phyloP scores from a whole-genome alignment of 2,888 invertebrate genomes.

The Euproctis similis region DNA sequence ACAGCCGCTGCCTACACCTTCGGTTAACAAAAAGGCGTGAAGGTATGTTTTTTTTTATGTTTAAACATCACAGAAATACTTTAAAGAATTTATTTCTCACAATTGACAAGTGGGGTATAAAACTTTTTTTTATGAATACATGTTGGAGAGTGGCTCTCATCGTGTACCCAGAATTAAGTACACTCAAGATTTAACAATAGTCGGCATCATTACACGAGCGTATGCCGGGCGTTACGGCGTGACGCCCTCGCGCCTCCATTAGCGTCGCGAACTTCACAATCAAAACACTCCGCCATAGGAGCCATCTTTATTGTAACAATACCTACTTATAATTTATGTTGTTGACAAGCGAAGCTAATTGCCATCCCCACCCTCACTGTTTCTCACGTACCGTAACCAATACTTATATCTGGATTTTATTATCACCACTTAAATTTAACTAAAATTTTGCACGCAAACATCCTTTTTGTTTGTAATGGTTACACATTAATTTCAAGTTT shows the following conservation, averaged over 20 bases:
- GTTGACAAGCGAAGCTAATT: slow-evolving; percentile 64
- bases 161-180: slow-evolving; percentile 57
- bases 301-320: slow-evolving; percentile 61
- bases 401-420: slow-evolving; percentile 57
- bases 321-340: slow-evolving; percentile 65
- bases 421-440: slow-evolving; percentile 27
- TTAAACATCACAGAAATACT: no score
- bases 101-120: no score
- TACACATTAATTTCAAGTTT: not conserved
- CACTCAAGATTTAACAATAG: slow-evolving; percentile 64
- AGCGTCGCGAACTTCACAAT: slow-evolving; percentile 55
- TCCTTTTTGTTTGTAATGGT: slow-evolving; percentile 1
- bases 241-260: slow-evolving; percentile 62
- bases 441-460: slow-evolving; percentile 10
- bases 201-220: slow-evolving; percentile 65
- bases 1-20: no score
- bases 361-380: slow-evolving; percentile 33
- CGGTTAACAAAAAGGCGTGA: no score
- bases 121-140: slow-evolving; percentile 41
- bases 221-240: slow-evolving; percentile 64
- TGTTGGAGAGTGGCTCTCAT: slow-evolving; percentile 38
- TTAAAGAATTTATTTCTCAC: no score
- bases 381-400: slow-evolving; percentile 41
- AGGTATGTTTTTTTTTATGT: no score
- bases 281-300: slow-evolving; percentile 62